Evolutionary conservation across 2,888 invertebrate species (phyloP), one percentile per base, ranked within the genome.

Genomic region (Laspeyria flexula): DNA sequence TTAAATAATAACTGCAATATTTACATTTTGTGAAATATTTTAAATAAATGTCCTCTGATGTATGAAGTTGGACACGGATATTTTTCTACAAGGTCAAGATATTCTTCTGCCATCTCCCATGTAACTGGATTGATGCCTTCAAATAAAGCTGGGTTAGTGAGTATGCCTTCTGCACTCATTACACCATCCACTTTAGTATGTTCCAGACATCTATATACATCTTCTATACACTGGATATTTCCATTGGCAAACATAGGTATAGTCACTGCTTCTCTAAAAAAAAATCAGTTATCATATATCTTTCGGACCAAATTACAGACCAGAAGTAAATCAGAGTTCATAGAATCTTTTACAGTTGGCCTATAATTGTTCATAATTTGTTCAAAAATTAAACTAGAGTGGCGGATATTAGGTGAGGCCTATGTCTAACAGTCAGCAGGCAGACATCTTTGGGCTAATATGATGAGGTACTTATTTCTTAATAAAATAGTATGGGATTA

Each of bases 211-310:
- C 95, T 93, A 48, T 96, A 90, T 1, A 97, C 95, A 93, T 99
- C 99, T 74, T 96, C 95, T 68, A 97, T 83, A 73, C 96, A 96
- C 83, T 99, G 98, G 66, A 99, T 97, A 81, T 99, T 99, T 11
- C 99, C 99, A 93, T 99, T 99, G 18, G 99, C 98, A 82, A 99
- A 95, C 77, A 99, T 97, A 10, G 99, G 99, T 75, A 99, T 96
- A 56, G 94, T 95, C 16, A 99, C 95, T 51, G 95, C 95, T 66
- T 97, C 94, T 75, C 97, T 98, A 54, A 56, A 66, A 66, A 46
- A 23, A 34, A 16, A 27, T 4, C 13, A 11, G 11, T 10, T n/a
- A 15, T 18, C 18, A 18, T 5, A 18, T 18, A 3, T 18, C n/a
- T n/a, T n/a, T n/a, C n/a, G n/a, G n/a, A n/a, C n/a, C n/a, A n/a